A percentile compares a stretch with the other conserved stretches of the same genome.
Evolutionary conservation across 2,113 vertebrate genomes (phyloP).

Genomic region (Notiomystis cincta): DNA sequence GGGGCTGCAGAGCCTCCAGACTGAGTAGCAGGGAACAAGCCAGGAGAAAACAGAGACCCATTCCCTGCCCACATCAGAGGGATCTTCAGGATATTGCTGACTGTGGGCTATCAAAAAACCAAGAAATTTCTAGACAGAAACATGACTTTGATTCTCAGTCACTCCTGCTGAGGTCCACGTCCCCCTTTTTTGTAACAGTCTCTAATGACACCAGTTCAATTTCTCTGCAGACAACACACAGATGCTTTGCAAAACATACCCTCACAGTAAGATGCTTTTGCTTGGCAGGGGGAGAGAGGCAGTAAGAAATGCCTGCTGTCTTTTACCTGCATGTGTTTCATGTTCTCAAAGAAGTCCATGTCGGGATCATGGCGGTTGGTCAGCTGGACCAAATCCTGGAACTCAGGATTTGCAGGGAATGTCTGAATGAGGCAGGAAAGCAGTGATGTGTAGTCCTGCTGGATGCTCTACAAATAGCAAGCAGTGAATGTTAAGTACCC

Average conservation of each 20-base stretch:
- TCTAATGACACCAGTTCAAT: neutral
- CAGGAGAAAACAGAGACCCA: neutral
- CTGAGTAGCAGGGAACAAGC: neutral
- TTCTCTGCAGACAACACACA: neutral
- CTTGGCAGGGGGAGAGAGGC: neutral
- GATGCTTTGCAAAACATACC: neutral
- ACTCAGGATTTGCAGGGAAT: slow-evolving; percentile 84
- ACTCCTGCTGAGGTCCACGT: neutral
- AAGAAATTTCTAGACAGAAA: neutral
- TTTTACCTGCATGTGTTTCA: slow-evolving; percentile 97
- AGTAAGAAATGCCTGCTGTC: neutral
- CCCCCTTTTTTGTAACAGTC: neutral
- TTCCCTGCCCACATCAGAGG: neutral
- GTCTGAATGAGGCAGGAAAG: slow-evolving; percentile 89
- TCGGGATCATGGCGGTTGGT: slow-evolving; percentile 87
- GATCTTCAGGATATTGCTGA: neutral
- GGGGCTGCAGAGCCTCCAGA: neutral
- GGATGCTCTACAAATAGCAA: slow-evolving; percentile 78
- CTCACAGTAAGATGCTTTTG: neutral
- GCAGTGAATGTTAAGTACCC: neutral
- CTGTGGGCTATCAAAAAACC: neutral
- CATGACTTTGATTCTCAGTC: neutral
- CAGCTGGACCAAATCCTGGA: slow-evolving; percentile 90
- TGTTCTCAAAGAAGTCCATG: slow-evolving; percentile 97
- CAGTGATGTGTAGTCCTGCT: slow-evolving; percentile 89